Evolutionary conservation across 2,888 invertebrate genomes (phyloP).

Genomic region (Pachycephus smyrnensis): DNA sequence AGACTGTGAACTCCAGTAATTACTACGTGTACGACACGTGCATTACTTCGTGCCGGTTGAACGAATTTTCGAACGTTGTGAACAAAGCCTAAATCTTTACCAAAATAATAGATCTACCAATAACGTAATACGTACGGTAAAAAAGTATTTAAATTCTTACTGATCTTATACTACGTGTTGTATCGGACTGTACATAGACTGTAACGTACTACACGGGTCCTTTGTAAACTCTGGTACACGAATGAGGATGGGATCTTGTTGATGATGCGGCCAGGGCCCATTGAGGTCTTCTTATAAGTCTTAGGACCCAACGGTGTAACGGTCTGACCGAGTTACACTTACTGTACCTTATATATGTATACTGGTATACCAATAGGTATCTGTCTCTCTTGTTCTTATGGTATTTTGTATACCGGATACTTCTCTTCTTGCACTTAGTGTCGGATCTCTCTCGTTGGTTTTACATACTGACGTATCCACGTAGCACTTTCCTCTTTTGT

Average conservation of each 20-base stretch:
- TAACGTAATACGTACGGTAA: not conserved
- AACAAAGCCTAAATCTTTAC: not conserved
- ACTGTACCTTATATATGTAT: not conserved
- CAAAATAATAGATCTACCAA: not conserved
- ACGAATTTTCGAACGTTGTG: not conserved
- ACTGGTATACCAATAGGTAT: not conserved
- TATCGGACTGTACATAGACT: not conserved
- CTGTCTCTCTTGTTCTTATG: not conserved
- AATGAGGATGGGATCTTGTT: not conserved
- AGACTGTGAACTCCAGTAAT: not conserved
- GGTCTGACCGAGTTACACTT: conserved; percentile 53
- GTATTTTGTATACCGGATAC: not conserved
- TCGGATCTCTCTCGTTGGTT: not conserved
- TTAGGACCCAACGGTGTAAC: conserved; percentile 42
- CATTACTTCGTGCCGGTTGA: not conserved
- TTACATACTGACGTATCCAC: not conserved
- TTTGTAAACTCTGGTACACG: not conserved
- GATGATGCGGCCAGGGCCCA: conserved; percentile 47
- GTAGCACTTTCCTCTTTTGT: not conserved
- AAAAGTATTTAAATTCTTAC: not conserved
- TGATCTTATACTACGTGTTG: not conserved
- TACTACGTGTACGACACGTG: not conserved
- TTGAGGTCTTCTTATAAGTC: conserved; percentile 54
- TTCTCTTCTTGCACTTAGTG: not conserved
- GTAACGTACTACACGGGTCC: not conserved